A percentile compares a stretch with the other conserved stretches of the same genome.
phyloP scores from a whole-genome alignment of 2,888 invertebrate genomes.

The Microdon myrmicae region DNA sequence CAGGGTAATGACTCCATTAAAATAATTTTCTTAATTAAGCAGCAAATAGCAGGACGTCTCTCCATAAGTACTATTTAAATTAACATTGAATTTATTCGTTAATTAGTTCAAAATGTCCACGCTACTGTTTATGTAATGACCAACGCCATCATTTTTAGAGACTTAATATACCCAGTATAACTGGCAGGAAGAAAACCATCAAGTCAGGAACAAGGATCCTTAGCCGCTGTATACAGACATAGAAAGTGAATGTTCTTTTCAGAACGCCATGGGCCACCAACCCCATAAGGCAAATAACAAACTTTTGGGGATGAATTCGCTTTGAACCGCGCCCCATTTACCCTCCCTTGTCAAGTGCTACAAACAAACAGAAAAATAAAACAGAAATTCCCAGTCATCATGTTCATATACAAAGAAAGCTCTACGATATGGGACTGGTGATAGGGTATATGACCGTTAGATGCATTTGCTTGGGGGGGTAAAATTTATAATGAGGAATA shows the following conservation, averaged over 20 bases:
- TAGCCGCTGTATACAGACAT: slow-evolving; percentile 2
- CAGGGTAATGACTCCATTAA: too few species aligned
- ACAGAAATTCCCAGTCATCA: slow-evolving; percentile 16
- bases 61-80: not conserved
- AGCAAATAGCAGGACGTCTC: not conserved
- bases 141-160: slow-evolving; percentile 39
- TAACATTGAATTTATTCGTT: slow-evolving; percentile 6
- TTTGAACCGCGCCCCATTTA: slow-evolving; percentile 46
- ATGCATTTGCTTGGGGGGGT: too few species aligned
- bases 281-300: slow-evolving; percentile 35
- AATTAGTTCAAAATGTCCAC: slow-evolving; percentile 28
- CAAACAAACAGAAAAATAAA: slow-evolving; percentile 3
- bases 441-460: too few species aligned
- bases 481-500: too few species aligned
- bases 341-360: not conserved
- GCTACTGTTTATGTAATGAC: slow-evolving; percentile 30
- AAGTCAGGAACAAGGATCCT: too few species aligned
- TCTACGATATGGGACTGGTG: too few species aligned
- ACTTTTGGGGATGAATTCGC: slow-evolving; percentile 49
- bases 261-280: slow-evolving; percentile 9
- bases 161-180: slow-evolving; percentile 3
- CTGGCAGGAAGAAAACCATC: too few species aligned
- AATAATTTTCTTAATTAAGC: too few species aligned
- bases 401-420: slow-evolving; percentile 21
- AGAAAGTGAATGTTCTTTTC: slow-evolving; percentile 1